phyloP scores from a whole-genome alignment of 2,888 invertebrate genomes.

The Heteromyza rotundicornis region DNA sequence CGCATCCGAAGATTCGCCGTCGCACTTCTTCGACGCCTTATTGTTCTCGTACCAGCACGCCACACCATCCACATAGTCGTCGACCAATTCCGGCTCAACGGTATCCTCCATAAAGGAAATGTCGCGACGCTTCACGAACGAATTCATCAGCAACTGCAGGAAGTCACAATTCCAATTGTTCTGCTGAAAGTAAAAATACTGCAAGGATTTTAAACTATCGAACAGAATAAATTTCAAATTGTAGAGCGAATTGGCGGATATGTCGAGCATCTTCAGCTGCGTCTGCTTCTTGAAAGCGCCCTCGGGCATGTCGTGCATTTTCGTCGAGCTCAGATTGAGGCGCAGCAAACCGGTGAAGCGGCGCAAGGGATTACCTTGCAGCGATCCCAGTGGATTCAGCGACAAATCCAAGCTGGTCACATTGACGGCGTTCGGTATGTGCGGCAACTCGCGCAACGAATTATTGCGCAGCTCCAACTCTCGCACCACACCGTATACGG shows the following conservation, averaged over 20 bases:
- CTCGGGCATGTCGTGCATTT: conserved; percentile 52
- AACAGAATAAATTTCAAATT: conserved; percentile 56
- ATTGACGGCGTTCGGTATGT: conserved; percentile 52
- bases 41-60: conserved; percentile 60
- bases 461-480: conserved; percentile 57
- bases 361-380: conserved; percentile 53
- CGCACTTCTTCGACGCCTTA: conserved; percentile 48
- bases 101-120: conserved; percentile 56
- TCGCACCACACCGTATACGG: conserved; percentile 47
- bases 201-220: conserved; percentile 52
- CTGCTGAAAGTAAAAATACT: conserved; percentile 59
- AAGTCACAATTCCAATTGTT: conserved; percentile 61
- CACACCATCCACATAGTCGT: conserved; percentile 58
- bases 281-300: conserved; percentile 55
- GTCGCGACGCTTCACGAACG: conserved; percentile 55
- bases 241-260: conserved; percentile 53
- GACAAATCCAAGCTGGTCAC: conserved; percentile 54
- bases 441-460: conserved; percentile 54
- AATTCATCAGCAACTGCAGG: conserved; percentile 55
- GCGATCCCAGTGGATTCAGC: conserved; percentile 51
- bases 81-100: conserved; percentile 56
- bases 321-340: conserved; percentile 52
- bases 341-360: conserved; percentile 49
- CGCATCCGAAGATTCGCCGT: conserved; percentile 40
- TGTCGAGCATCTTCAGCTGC: conserved; percentile 50